Percentiles rank a stretch among this genome's conserved stretches.
These are phyloP conservation scores for Trinectes maculatus DNA, from an alignment of 2,113 vertebrate genomes.

Conservation along the genomic window DNA sequence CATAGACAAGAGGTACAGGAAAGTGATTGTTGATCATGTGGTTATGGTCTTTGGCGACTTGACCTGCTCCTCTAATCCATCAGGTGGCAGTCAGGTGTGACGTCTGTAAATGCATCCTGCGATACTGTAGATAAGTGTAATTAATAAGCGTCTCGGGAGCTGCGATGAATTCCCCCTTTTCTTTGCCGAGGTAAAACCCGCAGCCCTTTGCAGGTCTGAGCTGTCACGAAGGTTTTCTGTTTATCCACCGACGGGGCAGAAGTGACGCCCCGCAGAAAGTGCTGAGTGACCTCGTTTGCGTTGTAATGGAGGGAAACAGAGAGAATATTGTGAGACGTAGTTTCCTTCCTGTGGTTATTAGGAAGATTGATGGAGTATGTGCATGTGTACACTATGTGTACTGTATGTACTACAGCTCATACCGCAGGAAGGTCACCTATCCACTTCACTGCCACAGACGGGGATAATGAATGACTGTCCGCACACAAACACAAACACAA, in stretches of 20 bases:
- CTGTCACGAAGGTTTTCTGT: constrained; percentile 30
- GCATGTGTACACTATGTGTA: constrained; percentile 11
- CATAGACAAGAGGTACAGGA: not conserved
- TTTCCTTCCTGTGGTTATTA: constrained; percentile 32
- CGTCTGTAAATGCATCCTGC: constrained; percentile 19
- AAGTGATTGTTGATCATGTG: not conserved
- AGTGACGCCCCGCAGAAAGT: constrained; percentile 26
- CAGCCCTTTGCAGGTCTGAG: constrained; percentile 9
- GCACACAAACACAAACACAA: constrained; percentile 23
- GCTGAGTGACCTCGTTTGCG: constrained; percentile 29
- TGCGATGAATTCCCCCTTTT: constrained; percentile 41
- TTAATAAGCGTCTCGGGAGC: no score
- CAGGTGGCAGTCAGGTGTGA: no score
- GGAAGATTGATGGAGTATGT: constrained; percentile 49
- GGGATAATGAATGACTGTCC: constrained; percentile 10
- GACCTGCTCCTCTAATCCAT: constrained; percentile 13
- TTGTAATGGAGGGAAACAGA: constrained; percentile 48
- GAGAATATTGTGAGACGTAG: constrained; percentile 30
- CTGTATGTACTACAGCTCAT: constrained; percentile 38
- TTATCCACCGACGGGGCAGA: constrained; percentile 5
- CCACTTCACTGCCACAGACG: constrained; percentile 35
- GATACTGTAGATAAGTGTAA: constrained; percentile 39
- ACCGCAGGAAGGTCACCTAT: constrained; percentile 57
- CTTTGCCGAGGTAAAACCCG: constrained; percentile 18
- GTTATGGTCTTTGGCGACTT: constrained; percentile 4